Conservation (phyloP, 2,888 invertebrate genomes). For the Cephalotes varians region DNA sequence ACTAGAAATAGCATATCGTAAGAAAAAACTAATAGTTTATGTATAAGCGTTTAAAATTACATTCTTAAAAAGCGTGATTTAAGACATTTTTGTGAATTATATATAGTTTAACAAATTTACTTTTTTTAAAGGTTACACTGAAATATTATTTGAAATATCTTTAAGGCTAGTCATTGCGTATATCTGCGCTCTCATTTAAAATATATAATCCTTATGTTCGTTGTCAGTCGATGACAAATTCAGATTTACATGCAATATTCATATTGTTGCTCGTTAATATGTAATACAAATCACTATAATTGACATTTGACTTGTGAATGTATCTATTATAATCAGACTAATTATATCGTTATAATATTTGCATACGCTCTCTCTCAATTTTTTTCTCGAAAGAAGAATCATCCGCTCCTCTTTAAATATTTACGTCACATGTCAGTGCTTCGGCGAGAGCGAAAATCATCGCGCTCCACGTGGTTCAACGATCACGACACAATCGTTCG, state of each 20-base stretch:
- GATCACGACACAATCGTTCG: neutral
- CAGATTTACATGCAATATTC: slow-evolving; percentile 29
- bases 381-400: neutral
- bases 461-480: slow-evolving; percentile 60
- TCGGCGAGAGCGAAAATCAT: neutral
- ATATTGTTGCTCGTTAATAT: slow-evolving; percentile 14
- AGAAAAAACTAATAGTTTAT: slow-evolving; percentile 8
- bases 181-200: slow-evolving; percentile 23
- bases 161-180: slow-evolving; percentile 41
- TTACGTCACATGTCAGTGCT: neutral
- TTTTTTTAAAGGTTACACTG: neutral
- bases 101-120: slow-evolving; percentile 1
- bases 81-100: neutral
- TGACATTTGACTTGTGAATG: neutral
- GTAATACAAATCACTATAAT: neutral
- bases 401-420: slow-evolving; percentile 2
- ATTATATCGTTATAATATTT: slow-evolving; percentile 11
- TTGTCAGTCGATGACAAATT: slow-evolving; percentile 27
- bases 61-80: neutral
- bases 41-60: neutral
- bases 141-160: slow-evolving; percentile 16
- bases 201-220: neutral
- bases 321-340: slow-evolving; percentile 6
- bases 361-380: neutral
- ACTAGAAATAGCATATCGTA: neutral